phyloP scores from a whole-genome alignment of 2,797 vertebrate genomes.

The Chelmon rostratus region DNA sequence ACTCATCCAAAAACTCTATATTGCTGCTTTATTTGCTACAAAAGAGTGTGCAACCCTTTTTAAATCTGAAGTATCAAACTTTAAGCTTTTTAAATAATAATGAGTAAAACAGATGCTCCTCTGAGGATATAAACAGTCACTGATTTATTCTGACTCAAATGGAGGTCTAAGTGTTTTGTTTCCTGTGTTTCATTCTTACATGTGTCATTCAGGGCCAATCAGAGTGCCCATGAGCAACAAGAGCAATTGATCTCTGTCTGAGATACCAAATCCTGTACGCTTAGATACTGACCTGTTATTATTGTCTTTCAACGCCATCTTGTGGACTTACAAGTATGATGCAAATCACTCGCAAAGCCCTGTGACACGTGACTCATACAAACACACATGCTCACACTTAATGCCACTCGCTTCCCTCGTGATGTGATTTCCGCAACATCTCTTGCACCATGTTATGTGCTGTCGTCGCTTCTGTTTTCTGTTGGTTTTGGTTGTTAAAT shows the following conservation, averaged over 20 bases:
- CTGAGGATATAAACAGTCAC: neutral
- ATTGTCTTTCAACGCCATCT: constrained; percentile 49
- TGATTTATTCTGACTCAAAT: neutral
- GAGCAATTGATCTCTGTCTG: neutral
- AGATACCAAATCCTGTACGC: too few species aligned
- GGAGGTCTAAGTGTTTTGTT: neutral
- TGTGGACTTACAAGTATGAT: constrained; percentile 43
- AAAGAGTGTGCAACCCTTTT: neutral
- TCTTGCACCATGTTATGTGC: neutral
- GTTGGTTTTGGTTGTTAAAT: neutral
- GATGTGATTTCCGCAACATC: constrained; percentile 13
- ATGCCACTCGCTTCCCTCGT: constrained; percentile 14
- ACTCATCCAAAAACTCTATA: neutral
- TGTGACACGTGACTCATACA: constrained; percentile 3
- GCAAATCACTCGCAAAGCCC: constrained; percentile 2
- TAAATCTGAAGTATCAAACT: neutral
- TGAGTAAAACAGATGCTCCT: neutral
- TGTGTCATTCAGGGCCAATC: neutral
- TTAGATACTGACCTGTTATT: neutral
- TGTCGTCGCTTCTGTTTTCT: constrained; percentile 2
- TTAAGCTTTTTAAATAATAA: neutral
- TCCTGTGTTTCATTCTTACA: neutral
- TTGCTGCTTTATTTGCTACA: neutral
- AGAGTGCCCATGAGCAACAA: neutral
- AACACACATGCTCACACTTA: constrained; percentile 1